These are phyloP conservation scores for Toxostoma redivivum DNA, from an alignment of 2,113 vertebrate genomes.

Conservation along the genomic window DNA sequence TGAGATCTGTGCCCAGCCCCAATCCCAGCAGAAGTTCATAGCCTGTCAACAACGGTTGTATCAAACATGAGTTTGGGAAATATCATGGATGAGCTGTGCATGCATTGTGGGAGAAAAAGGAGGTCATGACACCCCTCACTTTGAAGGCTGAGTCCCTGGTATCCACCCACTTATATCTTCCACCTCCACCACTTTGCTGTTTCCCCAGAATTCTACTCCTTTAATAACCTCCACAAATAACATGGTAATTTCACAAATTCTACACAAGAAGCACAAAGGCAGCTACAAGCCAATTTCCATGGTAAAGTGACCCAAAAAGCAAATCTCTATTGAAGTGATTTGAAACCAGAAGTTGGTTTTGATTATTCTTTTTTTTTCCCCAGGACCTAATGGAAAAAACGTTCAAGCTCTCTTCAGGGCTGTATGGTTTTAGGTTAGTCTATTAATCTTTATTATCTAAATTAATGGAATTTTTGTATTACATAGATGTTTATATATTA, in stretches of 20 bases:
- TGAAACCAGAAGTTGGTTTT: not conserved
- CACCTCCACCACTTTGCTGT: not conserved
- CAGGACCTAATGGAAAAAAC: not conserved
- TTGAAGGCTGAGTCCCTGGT: not conserved
- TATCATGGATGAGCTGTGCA: rapidly evolving
- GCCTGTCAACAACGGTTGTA: not conserved
- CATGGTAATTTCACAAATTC: not conserved
- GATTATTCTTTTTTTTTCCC: not conserved
- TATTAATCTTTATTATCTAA: constrained; percentile 59
- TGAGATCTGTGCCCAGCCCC: not conserved
- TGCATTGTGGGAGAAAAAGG: not conserved
- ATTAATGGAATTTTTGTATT: constrained; percentile 45
- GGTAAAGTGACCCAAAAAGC: not conserved
- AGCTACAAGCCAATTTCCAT: not conserved
- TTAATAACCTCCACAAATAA: not conserved
- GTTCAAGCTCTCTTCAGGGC: not conserved
- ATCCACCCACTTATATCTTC: not conserved
- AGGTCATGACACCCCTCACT: not conserved
- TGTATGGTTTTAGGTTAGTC: constrained; percentile 1
- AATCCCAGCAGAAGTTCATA: not conserved
- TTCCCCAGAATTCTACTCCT: not conserved
- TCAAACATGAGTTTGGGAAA: not conserved
- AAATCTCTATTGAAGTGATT: not conserved
- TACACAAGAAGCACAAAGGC: not conserved
- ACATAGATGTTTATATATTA: constrained; percentile 29